Conservation (phyloP, 1,140 invertebrate genomes). For the Lutraria rhynchaena region DNA sequence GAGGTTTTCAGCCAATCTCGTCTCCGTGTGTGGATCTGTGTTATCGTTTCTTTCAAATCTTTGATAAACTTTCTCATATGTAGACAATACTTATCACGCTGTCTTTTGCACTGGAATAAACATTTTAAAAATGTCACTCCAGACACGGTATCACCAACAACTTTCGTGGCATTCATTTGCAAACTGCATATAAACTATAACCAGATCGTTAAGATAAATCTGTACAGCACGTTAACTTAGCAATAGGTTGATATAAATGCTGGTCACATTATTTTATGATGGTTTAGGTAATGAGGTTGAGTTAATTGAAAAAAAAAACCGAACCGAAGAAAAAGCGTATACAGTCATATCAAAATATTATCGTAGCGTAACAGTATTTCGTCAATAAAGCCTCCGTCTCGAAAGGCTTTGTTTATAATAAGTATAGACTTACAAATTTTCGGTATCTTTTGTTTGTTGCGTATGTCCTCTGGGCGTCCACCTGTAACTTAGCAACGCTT, state of each 20-base stretch:
- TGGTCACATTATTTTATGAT: not conserved
- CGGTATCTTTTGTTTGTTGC: slow-evolving; percentile 27
- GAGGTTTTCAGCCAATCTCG: slow-evolving; percentile 22
- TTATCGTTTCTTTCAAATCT: slow-evolving; percentile 2
- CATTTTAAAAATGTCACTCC: not conserved
- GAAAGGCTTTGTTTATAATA: not conserved
- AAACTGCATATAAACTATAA: not conserved
- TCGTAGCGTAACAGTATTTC: too few species aligned
- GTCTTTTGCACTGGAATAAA: not conserved
- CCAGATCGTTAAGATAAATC: not conserved
- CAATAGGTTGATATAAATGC: not conserved
- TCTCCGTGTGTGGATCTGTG: slow-evolving; percentile 21
- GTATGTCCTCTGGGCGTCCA: slow-evolving; percentile 12
- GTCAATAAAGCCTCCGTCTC: too few species aligned
- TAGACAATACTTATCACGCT: slow-evolving; percentile 10
- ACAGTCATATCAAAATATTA: too few species aligned
- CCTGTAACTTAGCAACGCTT: not conserved
- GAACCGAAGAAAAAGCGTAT: not conserved
- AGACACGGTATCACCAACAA: not conserved
- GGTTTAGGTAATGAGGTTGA: not conserved
- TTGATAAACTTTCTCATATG: slow-evolving; percentile 10
- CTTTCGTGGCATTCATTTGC: not conserved
- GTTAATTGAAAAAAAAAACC: not conserved
- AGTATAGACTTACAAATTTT: slow-evolving; percentile 28
- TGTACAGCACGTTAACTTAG: not conserved